Evolutionary conservation across 2,113 vertebrate genomes (phyloP).

Genomic region (Passer montanus): DNA sequence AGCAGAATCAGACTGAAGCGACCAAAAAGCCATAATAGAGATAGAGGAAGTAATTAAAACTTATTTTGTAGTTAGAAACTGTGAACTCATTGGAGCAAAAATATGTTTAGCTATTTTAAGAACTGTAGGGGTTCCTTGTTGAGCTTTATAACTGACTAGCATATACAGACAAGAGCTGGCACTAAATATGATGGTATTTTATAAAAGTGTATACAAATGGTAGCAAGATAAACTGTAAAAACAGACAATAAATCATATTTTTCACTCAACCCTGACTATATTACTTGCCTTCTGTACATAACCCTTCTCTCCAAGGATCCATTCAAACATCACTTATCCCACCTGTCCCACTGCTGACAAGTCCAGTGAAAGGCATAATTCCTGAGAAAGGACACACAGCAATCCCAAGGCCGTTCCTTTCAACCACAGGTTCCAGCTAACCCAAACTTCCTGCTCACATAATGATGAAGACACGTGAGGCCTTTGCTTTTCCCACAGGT

Average conservation of each 20-base stretch:
- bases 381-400: background rate
- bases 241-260: background rate
- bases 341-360: background rate
- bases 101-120: background rate
- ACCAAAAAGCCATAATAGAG: background rate
- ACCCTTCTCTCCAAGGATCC: background rate
- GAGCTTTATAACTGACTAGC: background rate
- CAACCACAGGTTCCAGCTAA: background rate
- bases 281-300: background rate
- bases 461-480: background rate
- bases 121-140: background rate
- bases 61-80: background rate
- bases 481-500: background rate
- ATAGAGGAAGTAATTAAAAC: background rate
- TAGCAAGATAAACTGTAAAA: background rate
- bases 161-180: background rate
- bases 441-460: background rate
- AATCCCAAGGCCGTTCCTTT: background rate
- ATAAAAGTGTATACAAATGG: background rate
- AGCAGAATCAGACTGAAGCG: background rate
- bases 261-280: background rate
- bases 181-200: background rate
- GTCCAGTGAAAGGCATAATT: background rate
- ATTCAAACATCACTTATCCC: background rate
- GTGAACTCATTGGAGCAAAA: background rate